A percentile compares a stretch with the other conserved stretches of the same genome.
phyloP scores from a whole-genome alignment of 2,113 vertebrate species.

The Chroicocephalus ridibundus region DNA sequence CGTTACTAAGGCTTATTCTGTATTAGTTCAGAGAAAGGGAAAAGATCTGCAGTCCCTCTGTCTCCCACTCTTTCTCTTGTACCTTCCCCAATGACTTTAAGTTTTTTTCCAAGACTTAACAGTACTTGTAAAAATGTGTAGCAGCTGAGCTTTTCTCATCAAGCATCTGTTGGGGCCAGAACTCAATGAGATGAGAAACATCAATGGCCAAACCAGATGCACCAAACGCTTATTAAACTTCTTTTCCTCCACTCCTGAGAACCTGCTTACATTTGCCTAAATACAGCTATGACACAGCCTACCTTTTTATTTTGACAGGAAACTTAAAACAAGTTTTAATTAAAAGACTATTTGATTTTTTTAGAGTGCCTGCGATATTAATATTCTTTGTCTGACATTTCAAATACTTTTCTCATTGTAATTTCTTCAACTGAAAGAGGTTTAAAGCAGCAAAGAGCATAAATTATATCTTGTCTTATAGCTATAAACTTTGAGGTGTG shows the following conservation, averaged over 20 bases:
- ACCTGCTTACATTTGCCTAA: neutral
- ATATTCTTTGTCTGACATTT: conserved; percentile 29
- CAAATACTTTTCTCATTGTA: neutral
- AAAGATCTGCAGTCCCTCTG: neutral
- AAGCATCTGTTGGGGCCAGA: neutral
- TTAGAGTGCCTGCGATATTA: neutral
- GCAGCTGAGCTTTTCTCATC: neutral
- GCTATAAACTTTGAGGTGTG: neutral
- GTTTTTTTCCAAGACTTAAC: neutral
- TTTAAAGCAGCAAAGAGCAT: conserved; percentile 7
- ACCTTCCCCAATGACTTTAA: neutral
- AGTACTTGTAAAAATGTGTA: neutral
- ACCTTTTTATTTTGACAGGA: conserved; percentile 33
- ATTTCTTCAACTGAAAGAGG: neutral
- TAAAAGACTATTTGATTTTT: neutral
- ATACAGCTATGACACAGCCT: neutral
- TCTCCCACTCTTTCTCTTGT: neutral
- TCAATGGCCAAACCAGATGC: neutral
- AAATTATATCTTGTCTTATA: neutral
- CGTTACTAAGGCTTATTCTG: neutral
- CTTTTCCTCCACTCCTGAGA: neutral
- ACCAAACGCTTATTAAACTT: neutral
- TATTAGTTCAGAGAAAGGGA: neutral
- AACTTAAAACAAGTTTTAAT: conserved; percentile 31
- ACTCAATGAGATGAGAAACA: neutral